phyloP scores from a whole-genome alignment of 2,888 invertebrate genomes.

The Dolichopus griseipennis region DNA sequence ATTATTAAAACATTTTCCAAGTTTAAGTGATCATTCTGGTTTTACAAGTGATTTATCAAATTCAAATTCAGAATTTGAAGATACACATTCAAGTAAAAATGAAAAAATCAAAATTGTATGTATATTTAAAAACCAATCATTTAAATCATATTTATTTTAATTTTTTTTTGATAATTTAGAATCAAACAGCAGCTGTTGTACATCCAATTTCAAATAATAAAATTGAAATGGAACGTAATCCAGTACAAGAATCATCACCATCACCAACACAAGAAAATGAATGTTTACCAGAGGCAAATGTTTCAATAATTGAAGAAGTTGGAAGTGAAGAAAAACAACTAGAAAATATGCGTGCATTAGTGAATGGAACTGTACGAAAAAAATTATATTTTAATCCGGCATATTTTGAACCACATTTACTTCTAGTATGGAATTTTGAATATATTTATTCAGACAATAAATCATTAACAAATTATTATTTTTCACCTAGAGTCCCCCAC shows the following conservation, averaged over 20 bases:
- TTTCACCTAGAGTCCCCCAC: slow-evolving; percentile 68
- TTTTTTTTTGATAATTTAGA: slow-evolving; percentile 28
- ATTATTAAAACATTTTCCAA: slow-evolving; percentile 55
- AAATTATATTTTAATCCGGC: slow-evolving; percentile 86
- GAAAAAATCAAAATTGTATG: slow-evolving; percentile 38
- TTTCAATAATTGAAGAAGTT: slow-evolving; percentile 73
- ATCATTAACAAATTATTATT: slow-evolving; percentile 15
- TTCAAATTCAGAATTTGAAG: slow-evolving; percentile 58
- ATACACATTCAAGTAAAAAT: slow-evolving; percentile 19
- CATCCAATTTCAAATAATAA: slow-evolving; percentile 42
- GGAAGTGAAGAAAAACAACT: slow-evolving; percentile 51
- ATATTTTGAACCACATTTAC: slow-evolving; percentile 78
- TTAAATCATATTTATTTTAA: no score
- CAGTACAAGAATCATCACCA: slow-evolving; percentile 30
- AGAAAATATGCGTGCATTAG: slow-evolving; percentile 54
- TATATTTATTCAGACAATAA: slow-evolving; percentile 12
- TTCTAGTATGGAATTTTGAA: neutral
- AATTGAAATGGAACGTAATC: slow-evolving; percentile 23
- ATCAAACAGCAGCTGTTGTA: slow-evolving; percentile 62
- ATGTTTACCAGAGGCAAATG: slow-evolving; percentile 73
- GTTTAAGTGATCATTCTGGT: slow-evolving; percentile 44
- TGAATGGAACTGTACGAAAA: slow-evolving; percentile 60
- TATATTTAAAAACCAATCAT: slow-evolving; percentile 12
- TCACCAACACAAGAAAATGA: slow-evolving; percentile 47
- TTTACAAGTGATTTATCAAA: slow-evolving; percentile 52